Evolutionary conservation across 35 echinoderm and acorn worm genomes (phyloP), one percentile per base, ranked within the genome.

Genomic region (Ophiothrix spiculata): DNA sequence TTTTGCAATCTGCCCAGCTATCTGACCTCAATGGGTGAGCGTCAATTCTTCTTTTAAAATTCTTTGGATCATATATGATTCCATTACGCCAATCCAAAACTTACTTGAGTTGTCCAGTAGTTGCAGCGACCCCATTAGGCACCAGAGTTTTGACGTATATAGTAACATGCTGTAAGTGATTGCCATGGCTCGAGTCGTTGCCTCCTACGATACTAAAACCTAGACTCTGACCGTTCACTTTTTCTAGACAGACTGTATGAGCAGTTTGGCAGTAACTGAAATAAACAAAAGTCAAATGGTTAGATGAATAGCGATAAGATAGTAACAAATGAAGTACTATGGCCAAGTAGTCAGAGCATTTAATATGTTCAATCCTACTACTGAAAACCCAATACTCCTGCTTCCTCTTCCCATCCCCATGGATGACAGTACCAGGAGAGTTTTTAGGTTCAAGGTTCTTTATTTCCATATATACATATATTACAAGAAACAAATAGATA

Each of bases 101-200:
- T 82, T 78, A 91, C 89, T 86, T 92, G 21, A 96, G 75, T 69
- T 85, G 56, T 32, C 86, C 89, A 86, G 75, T 91, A 28, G 74
- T 91, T 39, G 92, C 96, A 8, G 96, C 96, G n/a, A 87, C 83
- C 32, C 96, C 92, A 39, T 92, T 91, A 1, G 89, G 93, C 12
- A 99, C 96, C 21, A 99, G 60, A 0, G 96, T 94, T 86, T 99
- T 99, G 16, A 99, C 96, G 80, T 89, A 99, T 81, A 99, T 94
- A 15, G 96, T 89, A 2, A 69, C 60, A n/a, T 69, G 60, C 29
- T 69, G 60, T 69, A 69, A 28, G 25, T 93, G 96, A 14, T 83
- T 78, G 42, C 96, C 96, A 56, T 94, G 96, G 21, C 85, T 94
- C 40, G 85, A 94, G 80, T 99, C 96, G 35, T 77, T 89, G 1